Base-by-base conservation (phyloP, 2,888 invertebrate species). In the Malachius bipustulatus region DNA sequence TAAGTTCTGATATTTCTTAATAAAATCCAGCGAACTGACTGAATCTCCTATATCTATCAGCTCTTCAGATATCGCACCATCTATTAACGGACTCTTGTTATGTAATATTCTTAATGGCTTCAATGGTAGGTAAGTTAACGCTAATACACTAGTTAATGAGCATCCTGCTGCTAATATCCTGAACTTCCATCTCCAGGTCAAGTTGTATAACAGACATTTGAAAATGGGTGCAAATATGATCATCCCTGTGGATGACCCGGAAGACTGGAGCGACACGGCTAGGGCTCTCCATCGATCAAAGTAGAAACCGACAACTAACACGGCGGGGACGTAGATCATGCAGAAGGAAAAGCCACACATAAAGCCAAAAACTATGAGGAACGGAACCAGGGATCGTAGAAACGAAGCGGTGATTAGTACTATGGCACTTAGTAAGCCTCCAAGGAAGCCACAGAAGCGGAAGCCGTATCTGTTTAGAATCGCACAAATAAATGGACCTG, bases 301-400 rank as follows among this genome's bases (percentile, higher is more conserved):
- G 60, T 84, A 85, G 57, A 77, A 81, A 12, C 80, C 77, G 26
- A 81, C 76, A 8, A 75, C 71, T 14, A 84, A 70, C 27, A 80
- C 71, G 1, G 78, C 72, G 1, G 81, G 75, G 1, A 80, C 67
- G 57, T 77, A 81, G 32, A 81, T 70, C 63, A 82, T 64, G 16
- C 80, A 78, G 47, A 81, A 72, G 0, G 77, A 75, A 26, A 72
- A 62, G 1, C 61, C 61, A 12, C 53, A 49, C 3, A 51, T 19
- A n/a, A 52, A 26, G 4, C 60, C 61, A 27, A 51, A 47, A 4
- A 51, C 33, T 4, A 51, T 3, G 6, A 56, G 24, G 34, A 60
- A 52, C 1, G 42, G 14, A 3, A 35, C 2, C 13, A 53, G 32
- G 11, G 40, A 34, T 3, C 34, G 30, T 3, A 45, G 34, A 31